Base-by-base conservation (phyloP, 2,888 invertebrate genomes). In the Epiperipatus broadwayi region DNA sequence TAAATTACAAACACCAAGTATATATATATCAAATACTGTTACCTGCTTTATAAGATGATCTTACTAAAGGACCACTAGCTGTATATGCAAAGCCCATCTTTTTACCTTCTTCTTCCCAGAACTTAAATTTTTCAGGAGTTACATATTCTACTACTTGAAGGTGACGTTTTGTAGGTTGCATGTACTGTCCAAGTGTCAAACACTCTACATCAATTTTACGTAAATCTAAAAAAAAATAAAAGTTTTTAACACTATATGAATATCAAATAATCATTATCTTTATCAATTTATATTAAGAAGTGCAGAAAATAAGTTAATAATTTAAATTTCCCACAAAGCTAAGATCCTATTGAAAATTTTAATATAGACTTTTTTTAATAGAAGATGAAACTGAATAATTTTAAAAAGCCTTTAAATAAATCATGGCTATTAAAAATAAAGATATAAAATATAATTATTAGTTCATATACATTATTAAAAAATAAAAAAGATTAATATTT, bases 91-190 rank as follows among this genome's bases (percentile, higher is more conserved):
- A 97, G 8, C 95, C 95, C 46, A 95, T 59, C 48, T 76, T 66
- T 39, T 71, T 67, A 0, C 93, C 95, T 4, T 73, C 61, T 16
- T 65, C 59, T 58, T 87, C 78, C 89, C 89, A 93, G 39, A 73
- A 64, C 51, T 76, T 49, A 46, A 80, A 97, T 61, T 85, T 87
- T 44, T 78, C 79, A 0, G 95, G 95, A 0, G 89, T 91, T 0
- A 97, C 83, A 63, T 95, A 99, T 58, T 97, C 95, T 30, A 75
- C 74, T 0, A 91, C 62, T 57, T 59, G 36, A 19, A 97, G 65
- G 59, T 97, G 97, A 5, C 78, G 69, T 54, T 87, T 93, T 0
- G 95, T 97, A 0, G 97, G 97, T 58, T 99, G 97, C 93, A 99
- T 97, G 61, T 99, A 97, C 55, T 97, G 97, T 0, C 97, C 97